These are phyloP conservation scores for Ommatoiulus sabulosus DNA, from an alignment of 2,888 invertebrate genomes.

Conservation along the genomic window DNA sequence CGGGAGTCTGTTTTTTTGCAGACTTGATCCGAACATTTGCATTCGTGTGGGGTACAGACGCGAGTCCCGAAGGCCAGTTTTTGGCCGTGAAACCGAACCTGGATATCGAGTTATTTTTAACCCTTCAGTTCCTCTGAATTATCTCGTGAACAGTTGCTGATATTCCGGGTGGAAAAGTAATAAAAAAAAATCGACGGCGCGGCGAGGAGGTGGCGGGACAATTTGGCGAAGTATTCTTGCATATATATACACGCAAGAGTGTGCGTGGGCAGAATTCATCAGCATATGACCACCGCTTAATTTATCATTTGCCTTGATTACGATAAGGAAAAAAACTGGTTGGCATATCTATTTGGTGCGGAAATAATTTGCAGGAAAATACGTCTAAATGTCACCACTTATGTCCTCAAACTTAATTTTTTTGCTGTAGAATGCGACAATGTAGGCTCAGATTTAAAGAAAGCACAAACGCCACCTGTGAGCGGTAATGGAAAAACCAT, in stretches of 20 bases:
- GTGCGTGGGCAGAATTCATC: constrained; percentile 38
- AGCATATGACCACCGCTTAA: constrained; percentile 10
- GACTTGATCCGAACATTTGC: constrained; percentile 12
- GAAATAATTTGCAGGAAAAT: constrained; percentile 30
- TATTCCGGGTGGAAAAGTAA: constrained; percentile 7
- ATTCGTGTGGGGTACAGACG: constrained; percentile 33
- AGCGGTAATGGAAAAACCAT: not conserved
- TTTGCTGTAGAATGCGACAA: not conserved
- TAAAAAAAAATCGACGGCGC: not conserved
- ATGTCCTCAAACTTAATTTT: not conserved
- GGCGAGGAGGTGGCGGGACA: not conserved
- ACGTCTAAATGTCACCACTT: not conserved
- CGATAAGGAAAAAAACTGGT: not conserved
- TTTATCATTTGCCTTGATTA: constrained; percentile 2
- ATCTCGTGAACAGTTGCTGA: constrained; percentile 16
- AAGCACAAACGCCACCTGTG: not conserved
- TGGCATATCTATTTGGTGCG: not conserved
- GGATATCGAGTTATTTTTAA: constrained; percentile 39
- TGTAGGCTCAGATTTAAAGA: not conserved
- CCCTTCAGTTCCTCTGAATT: constrained; percentile 40
- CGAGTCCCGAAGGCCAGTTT: constrained; percentile 42
- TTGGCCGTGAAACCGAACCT: constrained; percentile 45
- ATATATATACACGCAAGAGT: not conserved
- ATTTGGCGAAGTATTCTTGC: not conserved
- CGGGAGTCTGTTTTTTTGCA: not conserved